Conservation (phyloP, 2,797 vertebrate species). For the Tokudaia muenninki region DNA sequence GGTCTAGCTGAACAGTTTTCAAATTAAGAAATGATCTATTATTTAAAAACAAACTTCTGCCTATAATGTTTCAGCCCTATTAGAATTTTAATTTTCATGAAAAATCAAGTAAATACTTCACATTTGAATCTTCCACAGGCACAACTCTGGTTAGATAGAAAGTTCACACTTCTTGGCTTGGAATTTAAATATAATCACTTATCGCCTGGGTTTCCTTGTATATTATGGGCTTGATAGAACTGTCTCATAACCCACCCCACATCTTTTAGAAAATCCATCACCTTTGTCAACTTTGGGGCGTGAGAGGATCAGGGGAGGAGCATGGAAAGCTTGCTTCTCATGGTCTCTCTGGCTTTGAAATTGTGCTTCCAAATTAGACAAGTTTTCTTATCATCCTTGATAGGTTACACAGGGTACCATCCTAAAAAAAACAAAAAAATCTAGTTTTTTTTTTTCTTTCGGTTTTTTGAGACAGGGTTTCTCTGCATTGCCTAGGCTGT, state of each 20-base stretch:
- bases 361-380: neutral
- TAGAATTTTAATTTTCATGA: neutral
- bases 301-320: neutral
- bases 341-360: conserved; percentile 3
- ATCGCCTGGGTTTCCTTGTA: neutral
- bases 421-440: neutral
- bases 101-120: neutral
- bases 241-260: neutral
- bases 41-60: conserved; percentile 23
- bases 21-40: conserved; percentile 8
- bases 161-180: neutral
- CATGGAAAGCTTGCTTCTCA: neutral
- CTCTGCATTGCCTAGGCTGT: too few species aligned
- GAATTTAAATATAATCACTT: conserved; percentile 35
- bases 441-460: too few species aligned
- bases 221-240: neutral
- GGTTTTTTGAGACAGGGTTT: too few species aligned
- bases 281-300: neutral
- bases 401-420: neutral
- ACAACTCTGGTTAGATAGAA: conserved; percentile 42
- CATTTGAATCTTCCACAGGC: neutral
- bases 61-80: conserved; percentile 26
- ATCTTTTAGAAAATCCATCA: conserved; percentile 28
- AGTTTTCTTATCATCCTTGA: neutral
- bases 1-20: conserved; percentile 13